Percentiles rank a stretch among this genome's conserved stretches.
Conservation (phyloP, 2,888 invertebrate species). For the Chymomyza caudatula region DNA sequence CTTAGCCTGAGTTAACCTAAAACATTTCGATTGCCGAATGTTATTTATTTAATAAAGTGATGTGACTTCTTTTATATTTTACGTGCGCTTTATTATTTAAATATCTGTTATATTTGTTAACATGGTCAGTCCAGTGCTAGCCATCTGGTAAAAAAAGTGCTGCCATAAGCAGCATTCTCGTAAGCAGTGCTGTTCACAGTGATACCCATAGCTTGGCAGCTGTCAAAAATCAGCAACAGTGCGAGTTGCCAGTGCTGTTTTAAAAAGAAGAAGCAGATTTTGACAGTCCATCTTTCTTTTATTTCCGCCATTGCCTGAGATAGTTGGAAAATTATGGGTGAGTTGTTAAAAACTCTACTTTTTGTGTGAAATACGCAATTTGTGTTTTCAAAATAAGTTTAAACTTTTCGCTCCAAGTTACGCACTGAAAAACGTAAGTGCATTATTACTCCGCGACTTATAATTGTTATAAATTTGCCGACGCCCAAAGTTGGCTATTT, state of each 20-base stretch:
- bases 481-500: constrained; percentile 17
- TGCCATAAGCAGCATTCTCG: neutral
- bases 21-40: no score
- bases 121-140: neutral
- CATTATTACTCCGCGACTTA: constrained; percentile 6
- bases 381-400: constrained; percentile 6
- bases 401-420: constrained; percentile 29
- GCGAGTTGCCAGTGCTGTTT: neutral
- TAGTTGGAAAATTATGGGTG: constrained; percentile 78
- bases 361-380: constrained; percentile 48
- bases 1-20: no score
- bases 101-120: neutral
- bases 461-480: constrained; percentile 5
- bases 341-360: constrained; percentile 61
- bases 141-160: neutral
- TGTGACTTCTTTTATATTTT: neutral
- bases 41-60: no score
- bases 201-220: neutral
- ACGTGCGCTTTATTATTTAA: neutral
- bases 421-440: constrained; percentile 48
- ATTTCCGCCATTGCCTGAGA: constrained; percentile 78
- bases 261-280: neutral
- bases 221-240: neutral
- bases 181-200: neutral
- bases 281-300: constrained; percentile 74